These are phyloP conservation scores for Stenchaetothrips biformis DNA, from an alignment of 2,888 invertebrate species.

Conservation along the genomic window DNA sequence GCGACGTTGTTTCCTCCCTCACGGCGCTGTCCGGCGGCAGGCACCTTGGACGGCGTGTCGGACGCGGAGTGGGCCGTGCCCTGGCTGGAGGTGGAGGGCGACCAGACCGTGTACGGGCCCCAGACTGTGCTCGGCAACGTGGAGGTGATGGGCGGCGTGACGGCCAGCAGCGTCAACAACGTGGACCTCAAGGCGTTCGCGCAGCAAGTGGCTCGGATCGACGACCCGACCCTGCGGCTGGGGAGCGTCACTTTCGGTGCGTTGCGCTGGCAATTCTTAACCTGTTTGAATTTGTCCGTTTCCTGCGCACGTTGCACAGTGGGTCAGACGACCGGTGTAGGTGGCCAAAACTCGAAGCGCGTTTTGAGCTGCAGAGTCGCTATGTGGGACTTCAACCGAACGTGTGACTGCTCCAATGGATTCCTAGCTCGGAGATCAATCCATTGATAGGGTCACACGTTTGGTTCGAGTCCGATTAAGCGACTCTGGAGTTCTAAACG, in stretches of 20 bases:
- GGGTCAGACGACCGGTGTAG: too few species aligned
- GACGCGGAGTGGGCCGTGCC: not conserved
- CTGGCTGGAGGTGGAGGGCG: constrained; percentile 5
- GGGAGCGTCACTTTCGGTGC: not conserved
- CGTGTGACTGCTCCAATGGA: too few species aligned
- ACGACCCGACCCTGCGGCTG: not conserved
- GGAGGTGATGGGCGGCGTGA: not conserved
- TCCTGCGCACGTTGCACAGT: not conserved
- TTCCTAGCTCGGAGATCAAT: too few species aligned
- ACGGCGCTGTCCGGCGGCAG: not conserved
- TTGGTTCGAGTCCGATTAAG: too few species aligned
- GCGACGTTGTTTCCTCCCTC: too few species aligned
- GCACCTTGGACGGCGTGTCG: not conserved
- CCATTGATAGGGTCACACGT: too few species aligned
- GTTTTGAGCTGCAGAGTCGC: too few species aligned
- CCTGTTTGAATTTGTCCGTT: not conserved
- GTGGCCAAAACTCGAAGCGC: too few species aligned
- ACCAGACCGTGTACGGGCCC: not conserved
- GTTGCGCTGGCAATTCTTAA: not conserved
- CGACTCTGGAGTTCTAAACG: too few species aligned
- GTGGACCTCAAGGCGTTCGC: not conserved
- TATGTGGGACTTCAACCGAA: too few species aligned
- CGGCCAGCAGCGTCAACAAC: not conserved
- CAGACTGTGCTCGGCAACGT: not conserved
- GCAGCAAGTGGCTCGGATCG: not conserved